Evolutionary conservation across 2,113 vertebrate genomes (phyloP).

Genomic region (Microcebus griseorufus): DNA sequence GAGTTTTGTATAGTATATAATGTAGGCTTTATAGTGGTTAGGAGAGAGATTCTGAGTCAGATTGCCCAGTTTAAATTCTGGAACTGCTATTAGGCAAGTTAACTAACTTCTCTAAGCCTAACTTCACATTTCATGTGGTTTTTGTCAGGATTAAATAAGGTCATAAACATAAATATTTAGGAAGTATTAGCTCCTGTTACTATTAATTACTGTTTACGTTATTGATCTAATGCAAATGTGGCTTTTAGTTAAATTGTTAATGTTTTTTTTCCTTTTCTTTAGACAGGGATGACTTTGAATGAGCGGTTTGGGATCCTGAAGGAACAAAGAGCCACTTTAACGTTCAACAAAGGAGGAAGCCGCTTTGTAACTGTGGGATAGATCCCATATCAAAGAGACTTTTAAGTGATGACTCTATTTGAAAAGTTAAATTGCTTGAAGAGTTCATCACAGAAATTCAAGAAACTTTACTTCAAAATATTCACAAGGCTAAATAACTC

Average conservation of each 20-base stretch:
- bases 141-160: slow-evolving; percentile 42
- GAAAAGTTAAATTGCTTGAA: slow-evolving; percentile 76
- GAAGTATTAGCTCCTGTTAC: slow-evolving; percentile 1
- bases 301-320: slow-evolving; percentile 97
- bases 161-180: slow-evolving; percentile 1
- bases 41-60: not conserved
- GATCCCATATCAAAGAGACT: slow-evolving; percentile 51
- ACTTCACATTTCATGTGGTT: not conserved
- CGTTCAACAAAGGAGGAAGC: slow-evolving; percentile 91
- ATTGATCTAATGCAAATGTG: slow-evolving; percentile 29
- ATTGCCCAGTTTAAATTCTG: not conserved
- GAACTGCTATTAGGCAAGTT: not conserved
- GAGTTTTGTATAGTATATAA: not conserved
- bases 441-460: slow-evolving; percentile 78
- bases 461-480: slow-evolving; percentile 80
- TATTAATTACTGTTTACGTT: not conserved
- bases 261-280: slow-evolving; percentile 55
- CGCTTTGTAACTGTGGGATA: slow-evolving; percentile 95
- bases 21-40: not conserved
- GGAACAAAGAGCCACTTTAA: slow-evolving; percentile 88
- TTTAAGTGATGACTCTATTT: slow-evolving; percentile 60
- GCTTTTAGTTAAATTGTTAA: slow-evolving; percentile 41
- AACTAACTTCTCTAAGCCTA: not conserved
- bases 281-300: slow-evolving; percentile 96
- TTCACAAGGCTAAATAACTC: slow-evolving; percentile 77